A percentile compares a stretch with the other conserved stretches of the same genome.
Conservation (phyloP, 2,888 invertebrate species). For the Trichopoda pennipes region DNA sequence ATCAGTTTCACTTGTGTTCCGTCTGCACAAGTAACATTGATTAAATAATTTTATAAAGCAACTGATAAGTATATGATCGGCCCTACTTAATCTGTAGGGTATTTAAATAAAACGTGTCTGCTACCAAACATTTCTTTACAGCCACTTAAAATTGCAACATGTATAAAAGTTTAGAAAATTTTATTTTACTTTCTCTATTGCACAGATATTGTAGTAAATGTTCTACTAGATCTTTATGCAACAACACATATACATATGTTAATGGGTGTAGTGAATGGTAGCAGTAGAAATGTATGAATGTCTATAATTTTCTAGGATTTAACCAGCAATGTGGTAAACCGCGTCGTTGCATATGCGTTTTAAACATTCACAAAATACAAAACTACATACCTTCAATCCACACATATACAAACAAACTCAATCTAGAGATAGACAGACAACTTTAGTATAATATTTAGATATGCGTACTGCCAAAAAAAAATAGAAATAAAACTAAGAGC, state of each 20-base stretch:
- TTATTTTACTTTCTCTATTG: slow-evolving; percentile 21
- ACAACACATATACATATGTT: background rate
- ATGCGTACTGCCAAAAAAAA: slow-evolving; percentile 58
- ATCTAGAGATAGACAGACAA: slow-evolving; percentile 20
- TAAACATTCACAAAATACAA: slow-evolving; percentile 49
- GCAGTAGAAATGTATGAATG: slow-evolving; percentile 34
- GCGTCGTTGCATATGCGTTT: slow-evolving; percentile 67
- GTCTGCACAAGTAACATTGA: no score
- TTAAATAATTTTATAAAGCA: background rate
- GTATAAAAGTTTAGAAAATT: slow-evolving; percentile 59
- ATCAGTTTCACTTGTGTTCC: no score
- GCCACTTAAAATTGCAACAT: slow-evolving; percentile 65
- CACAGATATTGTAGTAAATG: slow-evolving; percentile 35
- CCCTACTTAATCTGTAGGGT: slow-evolving; percentile 1
- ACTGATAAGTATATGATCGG: background rate
- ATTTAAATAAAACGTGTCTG: slow-evolving; percentile 20
- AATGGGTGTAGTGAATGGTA: slow-evolving; percentile 23
- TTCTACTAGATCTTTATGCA: slow-evolving; percentile 27
- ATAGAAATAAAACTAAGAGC: slow-evolving; percentile 13
- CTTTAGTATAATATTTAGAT: slow-evolving; percentile 50
- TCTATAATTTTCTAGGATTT: slow-evolving; percentile 66
- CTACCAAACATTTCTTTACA: slow-evolving; percentile 58
- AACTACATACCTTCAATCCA: slow-evolving; percentile 7
- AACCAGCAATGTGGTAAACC: slow-evolving; percentile 66
- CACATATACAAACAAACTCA: slow-evolving; percentile 24